Evolutionary conservation across 2,113 vertebrate genomes (phyloP).

Genomic region (Microcebus lehilahytsara): DNA sequence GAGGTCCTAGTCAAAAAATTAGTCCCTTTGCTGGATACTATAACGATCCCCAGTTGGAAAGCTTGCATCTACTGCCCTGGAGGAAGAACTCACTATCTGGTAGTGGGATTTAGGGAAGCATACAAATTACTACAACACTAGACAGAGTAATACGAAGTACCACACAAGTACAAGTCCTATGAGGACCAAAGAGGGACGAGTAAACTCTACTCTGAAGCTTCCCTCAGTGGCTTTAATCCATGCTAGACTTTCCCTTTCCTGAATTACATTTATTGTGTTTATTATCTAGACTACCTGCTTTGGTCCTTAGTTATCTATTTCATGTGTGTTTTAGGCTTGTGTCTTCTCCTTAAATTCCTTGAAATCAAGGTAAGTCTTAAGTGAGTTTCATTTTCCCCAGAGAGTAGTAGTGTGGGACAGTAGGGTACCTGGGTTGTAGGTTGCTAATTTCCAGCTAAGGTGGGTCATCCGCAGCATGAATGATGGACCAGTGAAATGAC

Average conservation of each 20-base stretch:
- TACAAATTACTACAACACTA: not conserved
- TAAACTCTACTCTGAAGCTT: not conserved
- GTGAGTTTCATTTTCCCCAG: not conserved
- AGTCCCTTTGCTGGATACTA: not conserved
- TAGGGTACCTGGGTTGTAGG: not conserved
- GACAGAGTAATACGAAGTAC: not conserved
- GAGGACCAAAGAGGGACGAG: not conserved
- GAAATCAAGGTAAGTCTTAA: not conserved
- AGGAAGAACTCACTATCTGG: not conserved
- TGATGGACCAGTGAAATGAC: not conserved
- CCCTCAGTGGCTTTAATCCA: not conserved
- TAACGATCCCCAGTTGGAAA: not conserved
- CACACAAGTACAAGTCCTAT: not conserved
- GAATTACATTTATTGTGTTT: not conserved
- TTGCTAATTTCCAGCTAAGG: not conserved
- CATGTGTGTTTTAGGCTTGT: not conserved
- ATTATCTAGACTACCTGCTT: not conserved
- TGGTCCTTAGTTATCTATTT: not conserved
- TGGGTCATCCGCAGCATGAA: not conserved
- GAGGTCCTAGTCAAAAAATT: not conserved
- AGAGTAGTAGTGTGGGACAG: not conserved
- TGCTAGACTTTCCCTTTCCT: not conserved
- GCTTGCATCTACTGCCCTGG: not conserved
- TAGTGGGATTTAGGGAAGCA: not conserved
- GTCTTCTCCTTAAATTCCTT: not conserved